Evolutionary conservation across 2,797 vertebrate species (phyloP).

Genomic region (Astyanax mexicanus): DNA sequence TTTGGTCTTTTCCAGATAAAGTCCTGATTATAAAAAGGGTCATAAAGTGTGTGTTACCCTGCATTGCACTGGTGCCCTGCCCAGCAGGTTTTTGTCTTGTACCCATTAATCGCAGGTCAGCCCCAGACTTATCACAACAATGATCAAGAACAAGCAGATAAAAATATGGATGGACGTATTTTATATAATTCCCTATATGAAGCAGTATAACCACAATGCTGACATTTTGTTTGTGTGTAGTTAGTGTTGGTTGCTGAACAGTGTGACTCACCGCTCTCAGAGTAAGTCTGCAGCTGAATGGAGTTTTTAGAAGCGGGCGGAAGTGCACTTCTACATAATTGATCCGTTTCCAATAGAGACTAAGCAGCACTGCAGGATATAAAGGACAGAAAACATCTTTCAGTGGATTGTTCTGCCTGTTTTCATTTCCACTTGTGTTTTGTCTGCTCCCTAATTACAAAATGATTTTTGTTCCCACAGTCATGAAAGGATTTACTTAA

Average conservation of each 20-base stretch:
- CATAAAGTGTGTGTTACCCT: too few relatives aligned
- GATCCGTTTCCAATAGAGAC: background rate
- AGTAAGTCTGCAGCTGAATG: conserved; percentile 1
- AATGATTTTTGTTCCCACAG: background rate
- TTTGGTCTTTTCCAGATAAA: too few relatives aligned
- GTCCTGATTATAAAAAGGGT: too few relatives aligned
- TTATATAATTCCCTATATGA: too few relatives aligned
- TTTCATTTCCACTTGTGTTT: background rate
- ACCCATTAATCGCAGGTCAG: too few relatives aligned
- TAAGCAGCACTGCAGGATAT: background rate
- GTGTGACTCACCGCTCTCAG: background rate
- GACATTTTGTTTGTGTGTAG: background rate
- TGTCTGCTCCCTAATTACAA: background rate
- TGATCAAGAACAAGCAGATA: too few relatives aligned
- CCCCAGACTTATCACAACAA: too few relatives aligned
- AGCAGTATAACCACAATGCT: background rate
- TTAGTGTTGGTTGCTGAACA: background rate
- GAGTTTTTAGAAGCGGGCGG: background rate
- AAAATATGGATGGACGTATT: background rate
- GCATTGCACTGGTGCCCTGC: too few relatives aligned
- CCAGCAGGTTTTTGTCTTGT: too few relatives aligned
- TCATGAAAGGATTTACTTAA: background rate
- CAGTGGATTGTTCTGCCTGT: background rate
- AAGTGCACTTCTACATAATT: background rate
- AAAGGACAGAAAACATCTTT: background rate